These are phyloP conservation scores for Leptinotarsa undecemlineata DNA, from an alignment of 1,140 invertebrate species.

Conservation along the genomic window DNA sequence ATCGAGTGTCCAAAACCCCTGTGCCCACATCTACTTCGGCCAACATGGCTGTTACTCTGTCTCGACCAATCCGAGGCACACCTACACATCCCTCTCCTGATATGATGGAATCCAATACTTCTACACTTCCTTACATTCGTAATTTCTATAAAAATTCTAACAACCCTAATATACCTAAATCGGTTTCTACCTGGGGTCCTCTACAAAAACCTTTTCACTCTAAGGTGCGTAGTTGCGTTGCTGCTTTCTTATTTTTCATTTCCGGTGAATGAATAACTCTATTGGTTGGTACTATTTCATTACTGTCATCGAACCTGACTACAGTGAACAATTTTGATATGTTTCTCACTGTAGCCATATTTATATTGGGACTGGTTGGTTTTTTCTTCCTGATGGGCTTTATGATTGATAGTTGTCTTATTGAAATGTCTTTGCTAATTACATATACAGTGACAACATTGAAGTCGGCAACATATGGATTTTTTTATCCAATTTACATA, in stretches of 20 bases:
- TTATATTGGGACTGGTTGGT: too few species aligned
- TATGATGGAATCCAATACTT: conserved; percentile 53
- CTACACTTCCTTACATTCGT: conserved; percentile 63
- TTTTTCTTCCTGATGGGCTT: too few species aligned
- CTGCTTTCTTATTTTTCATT: conserved; percentile 22
- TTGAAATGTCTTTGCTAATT: too few species aligned
- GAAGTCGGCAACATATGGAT: too few species aligned
- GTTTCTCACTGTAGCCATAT: too few species aligned
- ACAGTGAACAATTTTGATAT: too few species aligned
- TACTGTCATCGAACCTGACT: too few species aligned
- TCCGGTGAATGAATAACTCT: too few species aligned
- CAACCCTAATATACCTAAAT: conserved; percentile 66
- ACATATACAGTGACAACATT: too few species aligned
- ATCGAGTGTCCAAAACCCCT: conserved; percentile 51
- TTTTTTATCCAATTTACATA: too few species aligned
- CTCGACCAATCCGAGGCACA: conserved; percentile 43
- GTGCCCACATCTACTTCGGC: conserved; percentile 53
- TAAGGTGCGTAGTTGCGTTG: conserved; percentile 64
- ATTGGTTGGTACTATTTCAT: too few species aligned
- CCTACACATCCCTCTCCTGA: conserved; percentile 46
- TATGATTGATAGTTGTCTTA: too few species aligned
- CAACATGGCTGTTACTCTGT: conserved; percentile 56
- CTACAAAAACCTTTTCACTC: conserved; percentile 69
- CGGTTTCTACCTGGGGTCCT: conserved; percentile 67
- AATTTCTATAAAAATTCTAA: conserved; percentile 60